phyloP scores from a whole-genome alignment of 2,888 invertebrate genomes.

The Archips xylosteana region DNA sequence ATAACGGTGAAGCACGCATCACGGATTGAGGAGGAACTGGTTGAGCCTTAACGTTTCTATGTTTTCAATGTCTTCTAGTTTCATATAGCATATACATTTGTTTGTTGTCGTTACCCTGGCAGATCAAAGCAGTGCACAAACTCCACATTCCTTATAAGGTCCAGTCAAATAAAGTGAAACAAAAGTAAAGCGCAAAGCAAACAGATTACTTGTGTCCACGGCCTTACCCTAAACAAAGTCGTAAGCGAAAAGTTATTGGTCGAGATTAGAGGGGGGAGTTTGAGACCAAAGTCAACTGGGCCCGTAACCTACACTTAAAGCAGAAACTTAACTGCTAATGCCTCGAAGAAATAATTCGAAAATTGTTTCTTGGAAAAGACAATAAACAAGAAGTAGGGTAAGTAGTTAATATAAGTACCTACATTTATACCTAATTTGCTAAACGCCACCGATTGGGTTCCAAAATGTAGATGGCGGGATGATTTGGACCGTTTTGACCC shows the following conservation, averaged over 20 bases:
- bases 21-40: too few species aligned
- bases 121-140: not conserved
- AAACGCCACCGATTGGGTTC: too few species aligned
- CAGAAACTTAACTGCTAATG: slow-evolving; percentile 11
- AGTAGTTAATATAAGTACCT: too few species aligned
- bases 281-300: not conserved
- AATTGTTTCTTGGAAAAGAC: too few species aligned
- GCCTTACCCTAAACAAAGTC: slow-evolving; percentile 42
- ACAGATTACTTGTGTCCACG: slow-evolving; percentile 30
- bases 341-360: slow-evolving; percentile 7
- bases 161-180: slow-evolving; percentile 18
- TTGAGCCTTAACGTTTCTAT: too few species aligned
- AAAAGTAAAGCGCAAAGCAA: slow-evolving; percentile 11
- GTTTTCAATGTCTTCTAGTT: too few species aligned
- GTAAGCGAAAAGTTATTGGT: slow-evolving; percentile 45
- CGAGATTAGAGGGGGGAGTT: slow-evolving; percentile 31
- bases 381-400: too few species aligned
- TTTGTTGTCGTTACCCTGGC: not conserved
- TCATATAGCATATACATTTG: not conserved
- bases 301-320: not conserved
- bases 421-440: too few species aligned
- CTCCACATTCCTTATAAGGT: slow-evolving; percentile 15
- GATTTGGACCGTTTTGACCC: too few species aligned
- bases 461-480: too few species aligned
- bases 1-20: too few species aligned